Base-by-base conservation (phyloP, 2,113 vertebrate species). In the Pluvianellus socialis region DNA sequence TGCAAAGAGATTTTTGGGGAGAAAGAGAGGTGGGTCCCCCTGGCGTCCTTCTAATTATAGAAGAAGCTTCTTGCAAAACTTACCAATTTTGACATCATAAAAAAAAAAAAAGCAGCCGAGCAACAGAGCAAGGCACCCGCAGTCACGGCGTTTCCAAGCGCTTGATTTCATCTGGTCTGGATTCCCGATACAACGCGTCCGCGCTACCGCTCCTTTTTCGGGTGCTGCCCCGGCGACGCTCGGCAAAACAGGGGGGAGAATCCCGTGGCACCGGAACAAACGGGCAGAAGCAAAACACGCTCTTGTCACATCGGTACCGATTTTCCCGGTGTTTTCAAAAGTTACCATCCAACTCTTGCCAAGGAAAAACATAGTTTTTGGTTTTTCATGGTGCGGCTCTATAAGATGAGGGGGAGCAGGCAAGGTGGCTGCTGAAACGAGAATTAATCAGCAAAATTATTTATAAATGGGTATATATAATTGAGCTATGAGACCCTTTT, bases 211-310 rank as follows among this genome's bases (percentile, higher is more conserved):
- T 52, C 28, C 50, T 35, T 42, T 33, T n/a, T 12, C 1, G 0
- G 24, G 6, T 4, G 4, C 28, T 6, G 4, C 15, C 16, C 33
- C 0, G 1, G 45, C 24, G 15, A 7, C 18, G 14, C 18, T 3
- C 0, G 2, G 11, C 15, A 23, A 44, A 75, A 14, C 21, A 12
- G 0, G 0, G 20, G 10, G 0, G 14, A 50, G 19, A 61, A n/a
- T 16, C 50, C 56, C 17, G 40, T 3, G n/a, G 27, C 2, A 26
- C 20, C 20, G 30, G 40, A 71, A 28, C 50, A 65, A 35, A 52
- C 3, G 18, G 0, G 2, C 44, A 52, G 44, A 45, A 63, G 11
- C 8, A 65, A 73, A 73, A 33, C 21, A 12, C 20, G 3, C 5
- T 28, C 15, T 28, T 38, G 11, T 10, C 56, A 9, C 55, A 11